A percentile compares a stretch with the other conserved stretches of the same genome.
Evolutionary conservation across 2,888 invertebrate species (phyloP).

Genomic region (Macaria liturata): DNA sequence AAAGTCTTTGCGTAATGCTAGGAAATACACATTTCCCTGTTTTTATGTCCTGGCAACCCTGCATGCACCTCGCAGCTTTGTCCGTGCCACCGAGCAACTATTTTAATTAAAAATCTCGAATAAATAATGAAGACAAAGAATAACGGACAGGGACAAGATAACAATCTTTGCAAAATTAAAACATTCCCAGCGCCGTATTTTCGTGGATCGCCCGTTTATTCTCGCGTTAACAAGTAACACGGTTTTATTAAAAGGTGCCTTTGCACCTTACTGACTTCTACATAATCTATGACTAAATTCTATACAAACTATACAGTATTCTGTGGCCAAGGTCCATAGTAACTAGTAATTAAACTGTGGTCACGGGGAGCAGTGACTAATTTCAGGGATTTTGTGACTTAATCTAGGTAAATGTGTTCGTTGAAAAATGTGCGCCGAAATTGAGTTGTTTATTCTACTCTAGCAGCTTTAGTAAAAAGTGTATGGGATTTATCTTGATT

Average conservation of each 20-base stretch:
- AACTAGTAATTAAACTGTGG: slow-evolving; percentile 5
- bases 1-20: too few relatives aligned
- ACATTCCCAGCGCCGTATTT: slow-evolving; percentile 35
- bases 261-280: slow-evolving; percentile 12
- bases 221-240: slow-evolving; percentile 24
- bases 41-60: slow-evolving; percentile 7
- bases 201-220: slow-evolving; percentile 31
- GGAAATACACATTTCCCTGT: too few relatives aligned
- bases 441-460: background rate
- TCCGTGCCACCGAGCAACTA: slow-evolving; percentile 30
- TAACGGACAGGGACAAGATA: slow-evolving; percentile 28
- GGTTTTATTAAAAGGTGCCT: slow-evolving; percentile 25
- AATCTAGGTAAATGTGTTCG: slow-evolving; percentile 12
- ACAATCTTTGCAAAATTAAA: slow-evolving; percentile 38
- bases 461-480: too few relatives aligned
- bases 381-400: slow-evolving; percentile 14
- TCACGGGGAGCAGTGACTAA: slow-evolving; percentile 12
- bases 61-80: slow-evolving; percentile 13
- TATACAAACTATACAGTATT: background rate
- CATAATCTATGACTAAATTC: slow-evolving; percentile 4
- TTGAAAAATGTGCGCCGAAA: slow-evolving; percentile 7
- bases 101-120: slow-evolving; percentile 42
- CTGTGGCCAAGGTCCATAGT: slow-evolving; percentile 4
- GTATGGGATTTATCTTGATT: too few relatives aligned
- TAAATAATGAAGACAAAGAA: slow-evolving; percentile 38